Conservation (phyloP, 1,140 invertebrate species). For the Eriocheir sinensis region DNA sequence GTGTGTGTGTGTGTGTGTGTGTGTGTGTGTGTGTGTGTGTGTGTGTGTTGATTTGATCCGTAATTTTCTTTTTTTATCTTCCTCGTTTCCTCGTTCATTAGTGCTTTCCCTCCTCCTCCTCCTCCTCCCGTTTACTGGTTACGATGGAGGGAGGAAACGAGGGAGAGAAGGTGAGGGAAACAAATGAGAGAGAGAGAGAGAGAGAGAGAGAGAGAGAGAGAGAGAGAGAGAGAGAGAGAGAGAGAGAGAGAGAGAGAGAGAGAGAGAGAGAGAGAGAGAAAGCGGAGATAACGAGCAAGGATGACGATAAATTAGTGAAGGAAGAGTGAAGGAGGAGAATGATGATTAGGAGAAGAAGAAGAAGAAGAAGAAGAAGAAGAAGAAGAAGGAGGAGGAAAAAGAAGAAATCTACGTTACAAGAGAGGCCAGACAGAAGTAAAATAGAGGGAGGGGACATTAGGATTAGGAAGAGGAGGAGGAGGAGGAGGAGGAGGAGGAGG, state of each 20-base stretch:
- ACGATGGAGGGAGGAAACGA: background rate
- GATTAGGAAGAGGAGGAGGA: background rate
- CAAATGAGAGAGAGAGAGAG: constrained; percentile 15
- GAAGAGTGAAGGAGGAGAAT: background rate
- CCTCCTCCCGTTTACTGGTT: background rate
- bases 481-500: background rate
- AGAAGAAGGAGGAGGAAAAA: background rate
- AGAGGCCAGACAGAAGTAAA: background rate
- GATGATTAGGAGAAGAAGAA: background rate
- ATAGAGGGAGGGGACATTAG: background rate
- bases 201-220: background rate
- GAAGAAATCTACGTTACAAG: background rate
- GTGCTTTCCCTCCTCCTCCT: background rate
- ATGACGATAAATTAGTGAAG: too few relatives aligned
- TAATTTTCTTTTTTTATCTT: too few relatives aligned
- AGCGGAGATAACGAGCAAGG: too few relatives aligned
- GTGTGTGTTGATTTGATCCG: too few relatives aligned
- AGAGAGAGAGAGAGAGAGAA: constrained; percentile 42
- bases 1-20: too few relatives aligned
- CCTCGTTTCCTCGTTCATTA: too few relatives aligned
- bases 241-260: constrained; percentile 4
- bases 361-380: background rate
- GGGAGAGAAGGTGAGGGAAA: background rate
- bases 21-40: too few relatives aligned
- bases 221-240: background rate